Evolutionary conservation across 2,888 invertebrate genomes (phyloP).

Genomic region (Diploptera punctata): DNA sequence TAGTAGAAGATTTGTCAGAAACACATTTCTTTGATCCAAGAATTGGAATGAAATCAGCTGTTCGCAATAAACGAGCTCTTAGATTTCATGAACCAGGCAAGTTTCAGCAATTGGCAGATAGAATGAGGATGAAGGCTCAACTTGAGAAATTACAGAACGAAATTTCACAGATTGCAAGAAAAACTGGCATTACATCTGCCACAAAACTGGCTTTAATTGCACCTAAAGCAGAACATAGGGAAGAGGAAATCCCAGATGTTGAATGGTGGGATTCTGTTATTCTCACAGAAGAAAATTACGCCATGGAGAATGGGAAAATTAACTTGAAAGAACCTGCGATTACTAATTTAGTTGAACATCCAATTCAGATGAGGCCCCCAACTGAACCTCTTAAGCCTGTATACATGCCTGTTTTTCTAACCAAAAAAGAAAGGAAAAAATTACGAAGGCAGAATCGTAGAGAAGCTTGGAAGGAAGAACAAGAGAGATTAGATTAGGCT

Average conservation of each 20-base stretch:
- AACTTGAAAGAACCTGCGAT: constrained; percentile 74
- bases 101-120: constrained; percentile 89
- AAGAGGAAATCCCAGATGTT: constrained; percentile 84
- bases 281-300: constrained; percentile 63
- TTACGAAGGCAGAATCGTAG: constrained; percentile 92
- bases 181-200: constrained; percentile 97
- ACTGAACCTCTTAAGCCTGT: constrained; percentile 84
- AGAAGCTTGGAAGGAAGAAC: constrained; percentile 98
- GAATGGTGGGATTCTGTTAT: constrained; percentile 99
- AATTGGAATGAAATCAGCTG: constrained; percentile 71
- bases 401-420: constrained; percentile 93
- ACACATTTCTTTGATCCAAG: constrained; percentile 79
- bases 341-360: constrained; percentile 96
- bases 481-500: constrained; percentile 96
- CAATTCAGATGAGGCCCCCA: constrained; percentile 93
- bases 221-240: constrained; percentile 67
- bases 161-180: constrained; percentile 95
- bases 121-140: constrained; percentile 91
- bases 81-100: constrained; percentile 97
- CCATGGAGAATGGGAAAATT: constrained; percentile 56
- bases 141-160: constrained; percentile 94
- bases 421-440: constrained; percentile 96
- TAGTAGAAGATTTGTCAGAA: constrained; percentile 58
- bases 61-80: constrained; percentile 75
- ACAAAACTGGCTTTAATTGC: constrained; percentile 94